phyloP scores from a whole-genome alignment of 1,140 invertebrate genomes.

The Rhyzopertha dominica region DNA sequence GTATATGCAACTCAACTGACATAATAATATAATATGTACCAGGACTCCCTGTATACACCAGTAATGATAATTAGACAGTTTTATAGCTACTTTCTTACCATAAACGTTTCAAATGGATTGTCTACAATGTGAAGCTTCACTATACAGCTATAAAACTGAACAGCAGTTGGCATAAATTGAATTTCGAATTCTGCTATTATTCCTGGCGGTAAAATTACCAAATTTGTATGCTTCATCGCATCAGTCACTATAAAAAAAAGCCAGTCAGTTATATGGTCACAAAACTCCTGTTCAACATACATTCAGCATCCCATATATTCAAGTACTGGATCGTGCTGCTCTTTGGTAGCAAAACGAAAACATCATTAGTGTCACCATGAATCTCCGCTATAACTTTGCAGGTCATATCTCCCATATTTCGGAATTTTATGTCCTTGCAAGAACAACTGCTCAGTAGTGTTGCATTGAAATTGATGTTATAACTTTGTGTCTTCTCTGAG shows the following conservation, averaged over 20 bases:
- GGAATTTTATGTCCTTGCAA: slow-evolving; percentile 14
- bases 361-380: slow-evolving; percentile 4
- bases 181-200: slow-evolving; percentile 18
- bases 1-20: no score
- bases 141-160: not conserved
- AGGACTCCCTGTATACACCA: no score
- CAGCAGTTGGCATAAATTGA: slow-evolving; percentile 17
- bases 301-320: slow-evolving; percentile 14
- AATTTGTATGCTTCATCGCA: slow-evolving; percentile 10
- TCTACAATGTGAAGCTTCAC: slow-evolving; percentile 28
- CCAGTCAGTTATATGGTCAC: not conserved
- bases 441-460: slow-evolving; percentile 14
- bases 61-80: no score
- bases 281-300: no score
- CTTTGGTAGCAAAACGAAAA: slow-evolving; percentile 13
- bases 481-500: no score
- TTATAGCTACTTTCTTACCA: slow-evolving; percentile 23
- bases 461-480: slow-evolving; percentile 20
- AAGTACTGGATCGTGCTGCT: slow-evolving; percentile 9
- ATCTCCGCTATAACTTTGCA: slow-evolving; percentile 29
- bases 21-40: no score
- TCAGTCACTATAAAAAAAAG: slow-evolving; percentile 9
- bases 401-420: slow-evolving; percentile 29
- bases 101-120: slow-evolving; percentile 34
- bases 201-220: slow-evolving; percentile 21